Conservation (phyloP, 2,888 invertebrate genomes). For the Stenolophus ochropezus region DNA sequence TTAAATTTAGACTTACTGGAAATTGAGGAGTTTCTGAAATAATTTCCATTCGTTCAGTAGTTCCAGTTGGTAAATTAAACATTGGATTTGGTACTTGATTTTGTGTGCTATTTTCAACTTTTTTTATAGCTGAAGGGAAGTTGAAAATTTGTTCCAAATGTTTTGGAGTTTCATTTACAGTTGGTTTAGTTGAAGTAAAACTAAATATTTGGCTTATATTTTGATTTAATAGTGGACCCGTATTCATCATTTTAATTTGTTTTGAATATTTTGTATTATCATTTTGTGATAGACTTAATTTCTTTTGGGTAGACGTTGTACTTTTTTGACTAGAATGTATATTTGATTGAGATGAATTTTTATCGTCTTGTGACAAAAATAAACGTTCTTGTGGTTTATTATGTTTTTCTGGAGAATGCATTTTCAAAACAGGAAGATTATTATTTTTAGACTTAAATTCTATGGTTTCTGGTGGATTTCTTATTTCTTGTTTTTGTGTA, state of each 20-base stretch:
- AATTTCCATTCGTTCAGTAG: not conserved
- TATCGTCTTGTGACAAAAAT: not conserved
- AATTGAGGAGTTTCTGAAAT: not conserved
- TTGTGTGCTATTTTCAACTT: not conserved
- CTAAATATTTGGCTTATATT: not conserved
- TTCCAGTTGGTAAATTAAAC: not conserved
- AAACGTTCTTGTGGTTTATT: not conserved
- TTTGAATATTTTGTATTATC: not conserved
- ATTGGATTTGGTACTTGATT: not conserved
- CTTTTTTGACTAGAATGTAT: not conserved
- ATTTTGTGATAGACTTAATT: not conserved
- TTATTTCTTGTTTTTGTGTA: not conserved
- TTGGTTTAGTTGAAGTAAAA: not conserved
- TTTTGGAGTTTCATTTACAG: not conserved
- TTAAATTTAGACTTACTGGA: not conserved
- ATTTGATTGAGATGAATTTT: not conserved
- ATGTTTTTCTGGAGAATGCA: not conserved
- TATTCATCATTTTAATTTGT: not conserved
- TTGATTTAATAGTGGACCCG: not conserved
- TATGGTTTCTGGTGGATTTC: not conserved
- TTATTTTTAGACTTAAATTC: not conserved
- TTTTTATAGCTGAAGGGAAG: not conserved
- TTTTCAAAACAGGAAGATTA: not conserved
- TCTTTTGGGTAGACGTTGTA: not conserved
- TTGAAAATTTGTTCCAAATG: not conserved